Conservation (phyloP, 2,113 vertebrate species). For the Cariama cristata region DNA sequence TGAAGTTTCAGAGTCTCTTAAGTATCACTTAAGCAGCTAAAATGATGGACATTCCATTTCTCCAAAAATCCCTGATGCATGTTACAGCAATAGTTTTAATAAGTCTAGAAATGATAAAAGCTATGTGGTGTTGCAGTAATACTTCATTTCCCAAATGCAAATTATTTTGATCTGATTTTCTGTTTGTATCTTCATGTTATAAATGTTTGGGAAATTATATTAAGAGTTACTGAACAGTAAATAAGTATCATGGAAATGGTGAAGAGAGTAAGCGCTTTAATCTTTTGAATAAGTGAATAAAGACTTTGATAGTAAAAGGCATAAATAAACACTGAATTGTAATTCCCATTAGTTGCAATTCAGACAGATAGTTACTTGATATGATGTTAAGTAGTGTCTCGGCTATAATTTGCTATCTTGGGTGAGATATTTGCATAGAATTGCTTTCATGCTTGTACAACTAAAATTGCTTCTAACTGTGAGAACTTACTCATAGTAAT, state of each 20-base stretch:
- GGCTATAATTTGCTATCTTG: not conserved
- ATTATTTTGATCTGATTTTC: not conserved
- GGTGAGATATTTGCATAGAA: not conserved
- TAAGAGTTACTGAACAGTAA: not conserved
- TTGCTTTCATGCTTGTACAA: not conserved
- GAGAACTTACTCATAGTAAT: not conserved
- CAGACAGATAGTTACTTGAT: not conserved
- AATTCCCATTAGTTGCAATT: not conserved
- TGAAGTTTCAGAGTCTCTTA: not conserved
- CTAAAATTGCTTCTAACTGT: not conserved
- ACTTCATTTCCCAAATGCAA: not conserved
- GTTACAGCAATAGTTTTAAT: not conserved
- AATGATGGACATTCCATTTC: not conserved
- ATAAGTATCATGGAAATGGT: not conserved
- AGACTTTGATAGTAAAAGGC: not conserved
- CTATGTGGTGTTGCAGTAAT: not conserved
- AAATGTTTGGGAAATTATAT: not conserved
- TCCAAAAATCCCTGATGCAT: not conserved
- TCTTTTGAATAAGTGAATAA: not conserved
- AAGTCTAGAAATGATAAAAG: not conserved
- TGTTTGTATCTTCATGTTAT: not conserved
- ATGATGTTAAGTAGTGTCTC: not conserved
- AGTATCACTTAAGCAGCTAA: not conserved
- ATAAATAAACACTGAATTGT: not conserved
- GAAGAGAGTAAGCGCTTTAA: not conserved